A percentile compares a stretch with the other conserved stretches of the same genome.
Conservation (phyloP, 2,797 vertebrate genomes). For the Mus caroli region DNA sequence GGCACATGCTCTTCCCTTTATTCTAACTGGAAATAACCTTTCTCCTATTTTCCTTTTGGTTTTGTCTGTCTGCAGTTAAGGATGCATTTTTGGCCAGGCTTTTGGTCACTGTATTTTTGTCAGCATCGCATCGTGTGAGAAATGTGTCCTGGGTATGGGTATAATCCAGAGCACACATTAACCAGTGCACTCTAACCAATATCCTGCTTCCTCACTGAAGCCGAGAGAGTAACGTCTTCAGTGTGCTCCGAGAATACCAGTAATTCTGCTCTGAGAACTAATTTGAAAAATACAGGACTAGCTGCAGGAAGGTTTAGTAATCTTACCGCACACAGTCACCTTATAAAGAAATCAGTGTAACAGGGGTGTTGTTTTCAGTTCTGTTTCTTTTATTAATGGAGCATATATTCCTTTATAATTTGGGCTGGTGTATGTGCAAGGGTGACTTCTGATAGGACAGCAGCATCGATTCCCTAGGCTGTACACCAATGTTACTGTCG, state of each 20-base stretch:
- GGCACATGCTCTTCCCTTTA: conserved; percentile 5
- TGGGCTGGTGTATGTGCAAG: neutral
- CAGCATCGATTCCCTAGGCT: neutral
- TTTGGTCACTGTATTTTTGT: conserved; percentile 62
- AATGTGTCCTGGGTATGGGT: conserved; percentile 3
- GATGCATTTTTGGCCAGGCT: conserved; percentile 60
- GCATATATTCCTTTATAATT: conserved; percentile 53
- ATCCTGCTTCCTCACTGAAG: neutral
- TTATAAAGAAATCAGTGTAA: conserved; percentile 60
- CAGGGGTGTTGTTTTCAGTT: conserved; percentile 47
- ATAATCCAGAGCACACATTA: neutral
- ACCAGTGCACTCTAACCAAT: conserved; percentile 1
- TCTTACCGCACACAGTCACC: conserved; percentile 19
- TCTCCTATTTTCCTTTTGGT: conserved; percentile 19
- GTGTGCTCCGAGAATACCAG: conserved; percentile 16
- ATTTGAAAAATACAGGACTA: conserved; percentile 50
- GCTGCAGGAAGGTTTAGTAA: neutral
- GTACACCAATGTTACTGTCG: neutral
- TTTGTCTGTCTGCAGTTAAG: conserved; percentile 57
- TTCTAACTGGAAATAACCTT: conserved; percentile 5
- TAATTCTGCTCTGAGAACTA: conserved; percentile 53
- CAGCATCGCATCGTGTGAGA: neutral
- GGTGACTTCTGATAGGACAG: conserved; percentile 5
- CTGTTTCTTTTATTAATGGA: conserved; percentile 42
- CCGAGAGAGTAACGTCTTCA: neutral